Evolutionary conservation across 2,113 vertebrate species (phyloP).

Genomic region (Glaucomys volans): DNA sequence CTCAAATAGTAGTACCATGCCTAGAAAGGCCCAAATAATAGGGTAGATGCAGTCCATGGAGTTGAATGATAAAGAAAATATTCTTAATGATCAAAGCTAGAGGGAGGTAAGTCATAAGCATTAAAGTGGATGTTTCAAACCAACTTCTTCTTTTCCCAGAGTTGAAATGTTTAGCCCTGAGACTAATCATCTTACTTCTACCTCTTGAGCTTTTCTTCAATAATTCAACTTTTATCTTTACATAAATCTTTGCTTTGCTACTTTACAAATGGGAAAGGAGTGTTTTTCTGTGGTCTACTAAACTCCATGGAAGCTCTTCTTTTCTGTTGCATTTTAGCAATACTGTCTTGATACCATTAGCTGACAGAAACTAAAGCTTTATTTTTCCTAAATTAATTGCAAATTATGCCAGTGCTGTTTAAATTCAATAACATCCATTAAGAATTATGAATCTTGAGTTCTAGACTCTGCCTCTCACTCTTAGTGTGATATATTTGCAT

Average conservation of each 20-base stretch:
- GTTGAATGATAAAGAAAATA: background rate
- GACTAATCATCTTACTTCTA: background rate
- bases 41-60: background rate
- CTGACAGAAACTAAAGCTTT: background rate
- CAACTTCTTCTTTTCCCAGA: background rate
- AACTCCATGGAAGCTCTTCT: background rate
- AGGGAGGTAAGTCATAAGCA: background rate
- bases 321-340: background rate
- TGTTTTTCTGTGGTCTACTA: background rate
- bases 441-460: conserved; percentile 6
- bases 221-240: background rate
- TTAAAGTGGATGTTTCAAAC: background rate
- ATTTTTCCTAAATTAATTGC: background rate
- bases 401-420: background rate
- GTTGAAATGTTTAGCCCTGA: background rate
- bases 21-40: background rate
- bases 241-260: background rate
- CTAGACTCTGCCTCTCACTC: background rate
- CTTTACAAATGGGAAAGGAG: background rate
- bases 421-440: background rate
- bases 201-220: background rate
- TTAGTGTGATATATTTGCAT: background rate
- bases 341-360: background rate
- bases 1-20: background rate
- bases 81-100: background rate